phyloP scores from a whole-genome alignment of 92 coral and sea anemone genomes.

The Micromussa lordhowensis region DNA sequence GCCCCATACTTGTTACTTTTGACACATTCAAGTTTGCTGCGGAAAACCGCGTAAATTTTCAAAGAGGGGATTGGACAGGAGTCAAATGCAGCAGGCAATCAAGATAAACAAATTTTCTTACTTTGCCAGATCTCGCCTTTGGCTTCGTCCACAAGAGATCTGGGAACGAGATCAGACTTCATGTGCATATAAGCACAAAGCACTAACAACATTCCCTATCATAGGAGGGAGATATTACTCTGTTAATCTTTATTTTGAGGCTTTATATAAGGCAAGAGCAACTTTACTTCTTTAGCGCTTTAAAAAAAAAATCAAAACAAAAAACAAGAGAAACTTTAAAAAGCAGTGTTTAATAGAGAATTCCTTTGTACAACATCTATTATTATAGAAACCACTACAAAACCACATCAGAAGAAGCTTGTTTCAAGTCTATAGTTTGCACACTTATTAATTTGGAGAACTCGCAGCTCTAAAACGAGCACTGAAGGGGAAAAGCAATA shows the following conservation, averaged over 20 bases:
- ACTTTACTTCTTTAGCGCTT: no score
- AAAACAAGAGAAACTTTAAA: neutral
- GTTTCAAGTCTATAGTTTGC: neutral
- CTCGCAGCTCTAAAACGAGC: neutral
- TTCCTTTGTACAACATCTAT: conserved; percentile 7
- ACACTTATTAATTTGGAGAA: neutral
- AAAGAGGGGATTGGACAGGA: no score
- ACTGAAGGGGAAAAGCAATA: neutral
- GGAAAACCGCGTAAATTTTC: no score
- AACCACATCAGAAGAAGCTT: neutral
- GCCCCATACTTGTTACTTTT: no score
- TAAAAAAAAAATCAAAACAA: neutral
- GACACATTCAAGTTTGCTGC: no score
- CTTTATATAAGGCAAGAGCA: neutral
- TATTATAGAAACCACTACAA: neutral
- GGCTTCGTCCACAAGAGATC: no score
- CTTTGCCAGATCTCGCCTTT: no score
- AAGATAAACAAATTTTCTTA: no score
- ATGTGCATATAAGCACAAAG: no score
- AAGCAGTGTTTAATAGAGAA: neutral
- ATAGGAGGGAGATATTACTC: neutral
- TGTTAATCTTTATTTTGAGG: neutral
- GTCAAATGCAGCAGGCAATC: no score
- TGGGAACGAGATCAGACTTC: no score
- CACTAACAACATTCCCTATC: no score